Conservation (phyloP, 2,888 invertebrate genomes). For the Andrena marginata region DNA sequence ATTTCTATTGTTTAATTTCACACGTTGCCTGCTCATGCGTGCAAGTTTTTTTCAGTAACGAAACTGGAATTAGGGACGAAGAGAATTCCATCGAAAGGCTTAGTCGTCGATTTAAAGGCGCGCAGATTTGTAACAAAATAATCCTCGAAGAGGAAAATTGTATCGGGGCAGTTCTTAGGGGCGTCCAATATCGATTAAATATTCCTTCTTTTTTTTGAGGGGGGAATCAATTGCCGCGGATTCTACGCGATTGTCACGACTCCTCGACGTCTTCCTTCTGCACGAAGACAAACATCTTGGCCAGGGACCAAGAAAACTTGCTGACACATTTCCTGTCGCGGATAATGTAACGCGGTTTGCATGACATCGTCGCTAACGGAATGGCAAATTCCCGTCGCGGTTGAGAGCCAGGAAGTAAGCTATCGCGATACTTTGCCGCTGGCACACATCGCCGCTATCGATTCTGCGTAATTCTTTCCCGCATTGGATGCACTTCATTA, state of each 20-base stretch:
- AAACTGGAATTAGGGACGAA: neutral
- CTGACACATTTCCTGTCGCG: conserved; percentile 66
- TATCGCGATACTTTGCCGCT: conserved; percentile 21
- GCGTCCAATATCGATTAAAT: neutral
- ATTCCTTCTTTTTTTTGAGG: neutral
- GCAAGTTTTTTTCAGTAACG: neutral
- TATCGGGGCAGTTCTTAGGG: neutral
- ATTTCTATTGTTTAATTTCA: neutral
- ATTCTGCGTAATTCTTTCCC: neutral
- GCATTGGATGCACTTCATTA: neutral
- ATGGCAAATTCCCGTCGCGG: conserved; percentile 51
- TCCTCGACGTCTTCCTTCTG: conserved; percentile 33
- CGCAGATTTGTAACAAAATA: neutral
- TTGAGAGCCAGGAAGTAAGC: conserved; percentile 35
- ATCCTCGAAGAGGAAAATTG: neutral
- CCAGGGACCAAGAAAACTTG: conserved; percentile 66
- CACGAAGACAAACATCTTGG: conserved; percentile 57
- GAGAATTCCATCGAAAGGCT: neutral
- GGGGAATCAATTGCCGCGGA: neutral
- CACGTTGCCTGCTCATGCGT: neutral
- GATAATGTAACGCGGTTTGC: conserved; percentile 56
- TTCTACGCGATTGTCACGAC: conserved; percentile 35
- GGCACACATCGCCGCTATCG: conserved; percentile 20
- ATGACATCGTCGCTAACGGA: conserved; percentile 57
- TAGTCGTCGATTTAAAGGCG: neutral